Evolutionary conservation across 2,888 invertebrate species (phyloP), one percentile per base, ranked within the genome.

Genomic region (Ormyrus thymus): DNA sequence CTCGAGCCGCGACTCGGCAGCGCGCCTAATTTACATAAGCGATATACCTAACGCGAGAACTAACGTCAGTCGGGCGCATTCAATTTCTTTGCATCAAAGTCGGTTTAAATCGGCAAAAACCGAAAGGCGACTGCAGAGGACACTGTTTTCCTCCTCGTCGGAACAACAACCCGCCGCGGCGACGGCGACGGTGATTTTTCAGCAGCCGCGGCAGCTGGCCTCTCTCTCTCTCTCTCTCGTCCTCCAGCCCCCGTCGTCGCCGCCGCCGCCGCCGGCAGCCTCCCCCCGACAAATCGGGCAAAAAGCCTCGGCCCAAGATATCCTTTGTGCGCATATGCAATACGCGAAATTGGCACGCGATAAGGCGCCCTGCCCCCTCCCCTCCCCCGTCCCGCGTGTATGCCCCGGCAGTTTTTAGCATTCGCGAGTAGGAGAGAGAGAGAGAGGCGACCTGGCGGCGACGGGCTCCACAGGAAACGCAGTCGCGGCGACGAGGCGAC

Each of bases 391-490:
- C 59, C 29, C 11, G 29, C 48, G 53, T 51, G 53, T 51, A 51
- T 11, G 48, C 45, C 56, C 65, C 56, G n/a, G 51, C 66, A 51
- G 68, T 70, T 76, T 77, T 76, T 65, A 71, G 72, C 46, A 72
- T 59, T 72, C 46, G 73, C 29, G 29, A 29, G 29, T 3, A 51
- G 8, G 48, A 10, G 50, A 8, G 48, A 56, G 50, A 29, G 58
- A 53, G 71, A 8, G 58, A 29, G 72, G 61, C 66, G 59, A 74
- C 74, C 74, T 70, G 79, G 74, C 79, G 79, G 46, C 59, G 64
- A 55, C 65, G 65, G 75, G 79, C 70, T 55, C 79, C 79, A 64
- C 78, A 76, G 73, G 68, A 76, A 79, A 46, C 73, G 56, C 43
- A 58, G 68, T 58, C 78, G 68, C 74, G 71, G 65, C 74, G 65